Evolutionary conservation across 23 tunicate genomes (phyloP).

Genomic region (Trididemnum nubilum): DNA sequence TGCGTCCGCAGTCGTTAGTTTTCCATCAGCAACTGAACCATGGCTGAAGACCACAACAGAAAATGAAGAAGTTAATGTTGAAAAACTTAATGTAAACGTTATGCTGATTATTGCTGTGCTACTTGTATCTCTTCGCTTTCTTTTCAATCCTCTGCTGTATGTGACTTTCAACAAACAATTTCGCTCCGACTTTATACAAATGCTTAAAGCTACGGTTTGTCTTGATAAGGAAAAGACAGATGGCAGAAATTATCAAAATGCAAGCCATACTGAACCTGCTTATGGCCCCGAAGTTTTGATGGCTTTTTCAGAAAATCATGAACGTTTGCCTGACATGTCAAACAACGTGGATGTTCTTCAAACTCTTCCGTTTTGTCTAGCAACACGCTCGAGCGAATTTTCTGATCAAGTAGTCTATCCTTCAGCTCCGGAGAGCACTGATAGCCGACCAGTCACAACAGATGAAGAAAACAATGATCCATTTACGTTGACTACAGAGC

Average conservation of each 20-base stretch:
- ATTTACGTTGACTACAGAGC: background rate
- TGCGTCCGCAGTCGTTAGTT: slow-evolving; percentile 54
- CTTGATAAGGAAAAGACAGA: background rate
- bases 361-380: background rate
- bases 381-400: background rate
- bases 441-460: background rate
- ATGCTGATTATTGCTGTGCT: slow-evolving; percentile 57
- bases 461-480: background rate
- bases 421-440: background rate
- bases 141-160: slow-evolving; percentile 67
- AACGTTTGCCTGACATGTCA: background rate
- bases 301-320: background rate
- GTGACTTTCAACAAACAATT: slow-evolving; percentile 54
- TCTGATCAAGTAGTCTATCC: background rate
- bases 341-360: background rate
- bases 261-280: background rate
- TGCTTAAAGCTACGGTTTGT: slow-evolving; percentile 23
- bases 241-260: background rate
- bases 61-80: background rate
- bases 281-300: background rate
- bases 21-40: slow-evolving; percentile 48
- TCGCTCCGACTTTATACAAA: slow-evolving; percentile 35
- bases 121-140: slow-evolving; percentile 48
- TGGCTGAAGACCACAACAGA: background rate
- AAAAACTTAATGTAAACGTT: slow-evolving; percentile 55